Conservation (phyloP, 2,888 invertebrate species). For the Drosophila paramelanica region DNA sequence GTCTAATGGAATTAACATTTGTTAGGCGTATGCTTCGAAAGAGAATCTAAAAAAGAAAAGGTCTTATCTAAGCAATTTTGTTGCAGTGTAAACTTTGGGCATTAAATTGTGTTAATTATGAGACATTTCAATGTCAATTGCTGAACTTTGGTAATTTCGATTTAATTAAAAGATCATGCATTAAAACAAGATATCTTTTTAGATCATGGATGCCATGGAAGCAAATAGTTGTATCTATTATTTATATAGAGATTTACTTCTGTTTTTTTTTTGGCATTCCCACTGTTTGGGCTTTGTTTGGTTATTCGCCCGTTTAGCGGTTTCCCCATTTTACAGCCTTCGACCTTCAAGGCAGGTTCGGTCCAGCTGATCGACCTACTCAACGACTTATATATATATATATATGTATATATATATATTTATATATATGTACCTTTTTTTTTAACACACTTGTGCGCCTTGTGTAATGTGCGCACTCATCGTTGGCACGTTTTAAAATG, state of each 20-base stretch:
- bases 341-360: slow-evolving; percentile 62
- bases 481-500: slow-evolving; percentile 66
- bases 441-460: slow-evolving; percentile 49
- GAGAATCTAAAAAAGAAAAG: not conserved
- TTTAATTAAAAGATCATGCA: slow-evolving; percentile 25
- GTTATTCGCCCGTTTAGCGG: slow-evolving; percentile 1
- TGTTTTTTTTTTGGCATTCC: slow-evolving; percentile 19
- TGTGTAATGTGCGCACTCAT: slow-evolving; percentile 77
- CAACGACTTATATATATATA: slow-evolving; percentile 44
- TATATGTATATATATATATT: too few relatives aligned
- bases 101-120: slow-evolving; percentile 45
- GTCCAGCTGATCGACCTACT: slow-evolving; percentile 73
- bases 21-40: slow-evolving; percentile 5
- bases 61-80: slow-evolving; percentile 11
- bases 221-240: not conserved
- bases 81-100: slow-evolving; percentile 37
- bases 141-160: slow-evolving; percentile 24
- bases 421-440: slow-evolving; percentile 7
- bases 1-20: slow-evolving; percentile 22
- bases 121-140: slow-evolving; percentile 45
- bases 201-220: not conserved
- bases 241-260: not conserved
- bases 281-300: not conserved
- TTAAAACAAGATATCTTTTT: slow-evolving; percentile 3
- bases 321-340: slow-evolving; percentile 47